A percentile compares a stretch with the other conserved stretches of the same genome.
phyloP scores from a whole-genome alignment of 2,113 vertebrate species.

The Hypomesus transpacificus region DNA sequence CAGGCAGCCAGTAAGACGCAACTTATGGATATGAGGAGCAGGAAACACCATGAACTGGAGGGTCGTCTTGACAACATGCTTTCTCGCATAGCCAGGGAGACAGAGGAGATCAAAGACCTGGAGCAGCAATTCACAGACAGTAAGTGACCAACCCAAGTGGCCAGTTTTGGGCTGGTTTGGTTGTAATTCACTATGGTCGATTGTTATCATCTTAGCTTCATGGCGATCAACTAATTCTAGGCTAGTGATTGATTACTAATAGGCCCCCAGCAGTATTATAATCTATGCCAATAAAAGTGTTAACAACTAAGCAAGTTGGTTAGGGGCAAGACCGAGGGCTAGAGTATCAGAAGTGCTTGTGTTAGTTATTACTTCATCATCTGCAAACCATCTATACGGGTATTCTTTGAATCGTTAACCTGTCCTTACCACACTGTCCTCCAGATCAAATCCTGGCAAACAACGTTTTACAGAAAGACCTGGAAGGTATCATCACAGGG shows the following conservation, averaged over 20 bases:
- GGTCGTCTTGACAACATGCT: conserved; percentile 81
- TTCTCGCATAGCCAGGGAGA: conserved; percentile 85
- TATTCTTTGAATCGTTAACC: neutral
- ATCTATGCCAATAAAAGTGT: too few species aligned
- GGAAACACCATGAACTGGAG: conserved; percentile 78
- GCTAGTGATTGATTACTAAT: too few species aligned
- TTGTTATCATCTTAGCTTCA: conserved; percentile 4
- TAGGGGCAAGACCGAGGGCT: too few species aligned
- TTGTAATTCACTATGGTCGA: neutral
- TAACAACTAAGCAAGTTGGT: too few species aligned
- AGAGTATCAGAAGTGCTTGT: neutral
- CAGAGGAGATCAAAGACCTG: conserved; percentile 90
- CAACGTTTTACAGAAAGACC: conserved; percentile 84
- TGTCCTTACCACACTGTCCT: neutral
- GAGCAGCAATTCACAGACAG: conserved; percentile 92
- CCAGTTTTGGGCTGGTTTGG: neutral
- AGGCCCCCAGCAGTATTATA: too few species aligned
- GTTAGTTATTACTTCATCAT: neutral
- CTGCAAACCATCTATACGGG: neutral
- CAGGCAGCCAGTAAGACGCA: conserved; percentile 73
- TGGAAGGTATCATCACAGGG: conserved; percentile 83
- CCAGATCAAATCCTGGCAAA: conserved; percentile 90
- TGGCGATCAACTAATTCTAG: too few species aligned
- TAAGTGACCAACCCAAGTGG: conserved; percentile 41
- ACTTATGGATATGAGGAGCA: conserved; percentile 79